A percentile compares a stretch with the other conserved stretches of the same genome.
Conservation (phyloP, 1,140 invertebrate genomes). For the Oryzaephilus surinamensis region DNA sequence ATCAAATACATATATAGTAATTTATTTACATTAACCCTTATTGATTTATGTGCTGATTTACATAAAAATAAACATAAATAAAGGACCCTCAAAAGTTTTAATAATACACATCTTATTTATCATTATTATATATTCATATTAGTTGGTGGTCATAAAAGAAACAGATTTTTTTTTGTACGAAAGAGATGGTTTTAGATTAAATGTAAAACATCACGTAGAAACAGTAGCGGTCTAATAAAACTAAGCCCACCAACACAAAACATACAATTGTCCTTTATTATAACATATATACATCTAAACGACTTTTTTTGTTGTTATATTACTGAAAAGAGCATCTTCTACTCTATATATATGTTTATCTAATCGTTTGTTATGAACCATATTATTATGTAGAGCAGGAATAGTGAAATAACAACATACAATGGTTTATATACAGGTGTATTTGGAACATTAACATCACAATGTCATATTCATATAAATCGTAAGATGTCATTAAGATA, state of each 20-base stretch:
- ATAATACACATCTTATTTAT: too few relatives aligned
- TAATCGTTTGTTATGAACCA: too few relatives aligned
- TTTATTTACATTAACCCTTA: too few relatives aligned
- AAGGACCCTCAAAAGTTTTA: too few relatives aligned
- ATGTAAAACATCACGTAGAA: conserved; percentile 13
- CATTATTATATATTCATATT: conserved; percentile 10
- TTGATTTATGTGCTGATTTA: too few relatives aligned
- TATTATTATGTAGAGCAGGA: conserved; percentile 20
- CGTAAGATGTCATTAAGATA: conserved; percentile 17
- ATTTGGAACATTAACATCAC: conserved; percentile 13
- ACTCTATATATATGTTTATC: too few relatives aligned
- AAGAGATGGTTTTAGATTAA: conserved; percentile 7
- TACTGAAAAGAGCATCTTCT: too few relatives aligned
- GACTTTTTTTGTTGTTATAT: too few relatives aligned
- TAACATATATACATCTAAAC: conserved; percentile 19
- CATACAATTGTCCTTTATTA: conserved; percentile 20
- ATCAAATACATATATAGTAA: too few relatives aligned
- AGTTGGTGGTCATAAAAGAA: conserved; percentile 3
- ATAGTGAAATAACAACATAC: too few relatives aligned
- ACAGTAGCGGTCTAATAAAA: conserved; percentile 10
- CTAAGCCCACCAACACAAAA: conserved; percentile 19
- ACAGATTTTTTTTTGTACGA: not conserved
- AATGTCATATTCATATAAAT: conserved; percentile 15
- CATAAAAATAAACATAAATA: too few relatives aligned
- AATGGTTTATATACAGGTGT: conserved; percentile 15